These are phyloP conservation scores for Dasypus novemcinctus DNA, from an alignment of 2,113 vertebrate genomes.

Conservation along the genomic window DNA sequence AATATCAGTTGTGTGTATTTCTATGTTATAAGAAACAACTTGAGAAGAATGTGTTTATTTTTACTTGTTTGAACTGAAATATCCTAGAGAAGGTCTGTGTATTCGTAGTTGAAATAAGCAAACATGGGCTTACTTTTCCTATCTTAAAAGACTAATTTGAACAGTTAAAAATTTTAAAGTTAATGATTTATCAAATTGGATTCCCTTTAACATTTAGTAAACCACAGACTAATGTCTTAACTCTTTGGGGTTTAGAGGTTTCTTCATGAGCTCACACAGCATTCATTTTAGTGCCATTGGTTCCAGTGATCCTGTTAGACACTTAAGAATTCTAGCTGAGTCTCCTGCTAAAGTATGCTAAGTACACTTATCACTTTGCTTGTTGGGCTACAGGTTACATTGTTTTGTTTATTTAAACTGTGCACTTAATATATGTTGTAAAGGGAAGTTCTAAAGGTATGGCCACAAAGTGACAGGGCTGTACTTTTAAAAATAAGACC, in stretches of 20 bases:
- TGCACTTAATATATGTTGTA: background rate
- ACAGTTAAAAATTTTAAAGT: slow-evolving; percentile 4
- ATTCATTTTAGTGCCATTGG: background rate
- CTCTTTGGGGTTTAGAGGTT: slow-evolving; percentile 44
- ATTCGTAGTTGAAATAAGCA: slow-evolving; percentile 30
- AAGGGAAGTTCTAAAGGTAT: background rate
- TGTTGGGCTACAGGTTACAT: background rate
- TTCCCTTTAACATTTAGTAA: slow-evolving; percentile 53
- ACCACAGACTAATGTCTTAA: slow-evolving; percentile 11
- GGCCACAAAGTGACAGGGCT: background rate
- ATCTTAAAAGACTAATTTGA: slow-evolving; percentile 28
- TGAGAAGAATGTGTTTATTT: background rate
- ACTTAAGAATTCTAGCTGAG: background rate
- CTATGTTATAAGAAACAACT: slow-evolving; percentile 9
- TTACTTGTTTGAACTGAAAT: slow-evolving; percentile 41
- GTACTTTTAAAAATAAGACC: slow-evolving; percentile 6
- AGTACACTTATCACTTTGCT: background rate
- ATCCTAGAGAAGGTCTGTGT: background rate
- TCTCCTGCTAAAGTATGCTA: background rate
- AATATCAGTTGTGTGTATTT: slow-evolving; percentile 2
- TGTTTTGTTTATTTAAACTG: slow-evolving; percentile 27
- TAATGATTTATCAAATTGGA: slow-evolving; percentile 28
- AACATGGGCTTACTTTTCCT: background rate
- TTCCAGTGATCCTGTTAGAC: background rate
- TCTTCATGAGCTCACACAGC: slow-evolving; percentile 6